Conservation (phyloP, 2,797 vertebrate genomes). For the Prunella strophiata region DNA sequence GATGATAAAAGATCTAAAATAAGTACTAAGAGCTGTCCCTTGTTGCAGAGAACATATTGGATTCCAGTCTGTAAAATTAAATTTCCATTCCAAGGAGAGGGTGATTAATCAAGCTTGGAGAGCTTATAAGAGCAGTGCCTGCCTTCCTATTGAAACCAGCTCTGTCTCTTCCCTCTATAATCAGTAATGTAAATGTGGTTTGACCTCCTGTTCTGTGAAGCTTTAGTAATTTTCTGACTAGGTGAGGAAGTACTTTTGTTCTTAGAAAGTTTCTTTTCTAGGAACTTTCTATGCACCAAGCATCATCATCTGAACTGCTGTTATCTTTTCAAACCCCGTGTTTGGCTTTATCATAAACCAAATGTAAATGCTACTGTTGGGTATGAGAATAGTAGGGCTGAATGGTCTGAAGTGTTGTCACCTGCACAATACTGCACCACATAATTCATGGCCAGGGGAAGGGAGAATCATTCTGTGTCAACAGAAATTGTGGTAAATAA, state of each 20-base stretch:
- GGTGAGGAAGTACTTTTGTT: constrained; percentile 24
- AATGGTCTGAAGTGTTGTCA: background rate
- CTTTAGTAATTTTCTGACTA: background rate
- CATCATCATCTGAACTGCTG: constrained; percentile 21
- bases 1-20: constrained; percentile 20
- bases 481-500: background rate
- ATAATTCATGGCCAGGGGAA: background rate
- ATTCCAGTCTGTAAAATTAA: constrained; percentile 18
- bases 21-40: background rate
- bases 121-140: background rate
- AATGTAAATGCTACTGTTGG: background rate
- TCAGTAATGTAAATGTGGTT: background rate
- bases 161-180: background rate
- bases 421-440: background rate
- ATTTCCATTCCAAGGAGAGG: background rate
- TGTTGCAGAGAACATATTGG: background rate
- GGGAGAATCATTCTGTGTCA: background rate
- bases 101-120: background rate
- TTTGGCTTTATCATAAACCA: background rate
- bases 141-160: background rate
- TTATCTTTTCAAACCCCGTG: background rate
- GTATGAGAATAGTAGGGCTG: background rate
- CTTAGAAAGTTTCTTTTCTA: constrained; percentile 19
- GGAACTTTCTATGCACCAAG: constrained; percentile 10
- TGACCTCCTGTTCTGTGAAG: background rate